Evolutionary conservation across 37 sponge, comb jelly and placozoan species (phyloP), one percentile per base, ranked within the genome.

Genomic region (Cladorhizidae sp.): DNA sequence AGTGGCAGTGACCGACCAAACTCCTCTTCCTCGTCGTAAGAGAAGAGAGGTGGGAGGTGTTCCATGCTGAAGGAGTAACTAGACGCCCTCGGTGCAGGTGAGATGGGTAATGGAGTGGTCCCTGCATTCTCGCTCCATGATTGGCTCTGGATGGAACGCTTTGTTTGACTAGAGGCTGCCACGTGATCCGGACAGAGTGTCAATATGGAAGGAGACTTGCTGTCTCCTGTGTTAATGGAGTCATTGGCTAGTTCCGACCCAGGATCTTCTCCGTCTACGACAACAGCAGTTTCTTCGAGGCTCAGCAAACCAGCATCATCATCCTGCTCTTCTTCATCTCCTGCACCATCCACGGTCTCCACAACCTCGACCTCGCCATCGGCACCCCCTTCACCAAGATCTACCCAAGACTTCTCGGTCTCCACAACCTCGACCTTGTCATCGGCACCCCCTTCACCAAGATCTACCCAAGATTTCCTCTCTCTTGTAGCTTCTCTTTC

Each of bases 1-100:
- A 93, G 83, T 1, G 86, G 79, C 32, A 89, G 89, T 28, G 93
- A 93, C 1, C 78, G 67, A 2, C 88, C 77, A 11, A 70, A 75
- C 32, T 85, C 77, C 11, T 62, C 86, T 70, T 78, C 87, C 70
- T 86, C 84, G 41, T 89, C 94, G 40, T 93, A 90, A 3, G 94
- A 89, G 57, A 87, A 75, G 64, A 89, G 73, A 36, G 94, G 91
- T 45, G 91, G 91, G 41, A 93, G 81, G 43, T 71, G 77, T 77
- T 93, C 92, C 69, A 85, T 32, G 51, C 85, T 42, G 55, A 57
- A 69, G 18, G 45, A 42, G 14, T 52, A 42, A 22, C 68, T 40
- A 23, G 41, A 79, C 54, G 56, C 25, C 37, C 68, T 25, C 8
- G 74, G 32, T 25, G n/a, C 23, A 42, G 74, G 33, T 56, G 74